Percentiles rank a stretch among this genome's conserved stretches.
Conservation (phyloP, 2,888 invertebrate species). For the Apamea monoglypha region DNA sequence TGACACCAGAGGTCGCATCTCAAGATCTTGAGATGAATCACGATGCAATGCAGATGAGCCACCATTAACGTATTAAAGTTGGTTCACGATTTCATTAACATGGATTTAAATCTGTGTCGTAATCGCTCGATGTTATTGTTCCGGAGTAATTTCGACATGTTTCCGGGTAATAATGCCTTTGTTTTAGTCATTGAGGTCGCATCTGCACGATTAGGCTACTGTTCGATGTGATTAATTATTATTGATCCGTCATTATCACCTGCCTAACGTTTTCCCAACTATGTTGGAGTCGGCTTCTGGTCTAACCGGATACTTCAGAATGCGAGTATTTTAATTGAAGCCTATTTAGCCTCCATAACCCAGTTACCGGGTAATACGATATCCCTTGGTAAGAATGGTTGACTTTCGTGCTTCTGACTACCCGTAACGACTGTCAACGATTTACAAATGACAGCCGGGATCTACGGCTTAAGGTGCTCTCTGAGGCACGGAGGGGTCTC, state of each 20-base stretch:
- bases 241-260: background rate
- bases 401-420: too few species aligned
- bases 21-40: slow-evolving; percentile 57
- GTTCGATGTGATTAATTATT: background rate
- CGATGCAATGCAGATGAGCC: slow-evolving; percentile 42
- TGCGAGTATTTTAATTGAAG: background rate
- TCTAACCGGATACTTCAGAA: background rate
- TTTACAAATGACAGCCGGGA: background rate
- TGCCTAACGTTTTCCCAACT: background rate
- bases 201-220: slow-evolving; percentile 7
- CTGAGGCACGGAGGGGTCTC: too few species aligned
- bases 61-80: slow-evolving; percentile 36
- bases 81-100: slow-evolving; percentile 64
- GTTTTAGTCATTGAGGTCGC: slow-evolving; percentile 27
- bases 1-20: slow-evolving; percentile 45
- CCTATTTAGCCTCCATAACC: background rate
- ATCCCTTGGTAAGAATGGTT: too few species aligned
- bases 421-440: background rate
- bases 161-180: slow-evolving; percentile 48
- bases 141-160: slow-evolving; percentile 59
- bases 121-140: slow-evolving; percentile 47
- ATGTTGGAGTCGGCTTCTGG: background rate
- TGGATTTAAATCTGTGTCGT: slow-evolving; percentile 35
- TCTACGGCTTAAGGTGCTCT: too few species aligned
- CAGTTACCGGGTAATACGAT: background rate